Base-by-base conservation (phyloP, 2,797 vertebrate genomes). In the Gallinago nigripennis region DNA sequence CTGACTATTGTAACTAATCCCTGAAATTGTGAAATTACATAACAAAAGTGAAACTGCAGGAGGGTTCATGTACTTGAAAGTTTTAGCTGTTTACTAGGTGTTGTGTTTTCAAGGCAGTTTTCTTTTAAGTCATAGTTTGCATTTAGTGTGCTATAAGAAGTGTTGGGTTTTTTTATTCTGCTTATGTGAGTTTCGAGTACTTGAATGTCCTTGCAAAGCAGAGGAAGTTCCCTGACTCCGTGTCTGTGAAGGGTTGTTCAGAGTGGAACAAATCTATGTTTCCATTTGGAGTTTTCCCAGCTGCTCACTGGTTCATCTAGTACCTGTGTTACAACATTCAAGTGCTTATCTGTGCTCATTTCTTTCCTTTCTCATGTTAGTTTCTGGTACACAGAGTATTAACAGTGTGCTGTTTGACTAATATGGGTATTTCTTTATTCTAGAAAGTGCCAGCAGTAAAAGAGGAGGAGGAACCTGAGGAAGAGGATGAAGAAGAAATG, bases 401-500 rank as follows among this genome's bases (percentile, higher is more conserved):
- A 37, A 16, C 53, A 41, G 6, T 11, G 16, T 60, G 35, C 35
- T 78, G 20, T 45, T 79, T 80, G 50, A 93, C 57, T 82, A 91
- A 21, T 45, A 20, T 7, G 35, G 23, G 8, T 92, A 31, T 86
- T 84, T 92, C 23, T 97, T 8, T 88, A 77, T 92, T 97, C 41
- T 90, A 99, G 99, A 99, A 99, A 97, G 97, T 98, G 33, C 98
- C 98, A 24, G 98, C 98, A 90, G 97, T 99, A 76, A 99, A 98
- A 94, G 99, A 99, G 8, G 99, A 99, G 86, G 99, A 99, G 16
- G 99, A 99, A 92, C 98, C 99, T 0, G 99, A 99, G 95, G 99
- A 99, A 91, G 99, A 99, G 92, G 99, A 99, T 83, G 99, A 99
- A 51, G 99, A 99, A 54, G 99, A 99, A 97, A 97, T 99, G 98